phyloP scores from a whole-genome alignment of 2,113 vertebrate species.

The Prolemur simus region DNA sequence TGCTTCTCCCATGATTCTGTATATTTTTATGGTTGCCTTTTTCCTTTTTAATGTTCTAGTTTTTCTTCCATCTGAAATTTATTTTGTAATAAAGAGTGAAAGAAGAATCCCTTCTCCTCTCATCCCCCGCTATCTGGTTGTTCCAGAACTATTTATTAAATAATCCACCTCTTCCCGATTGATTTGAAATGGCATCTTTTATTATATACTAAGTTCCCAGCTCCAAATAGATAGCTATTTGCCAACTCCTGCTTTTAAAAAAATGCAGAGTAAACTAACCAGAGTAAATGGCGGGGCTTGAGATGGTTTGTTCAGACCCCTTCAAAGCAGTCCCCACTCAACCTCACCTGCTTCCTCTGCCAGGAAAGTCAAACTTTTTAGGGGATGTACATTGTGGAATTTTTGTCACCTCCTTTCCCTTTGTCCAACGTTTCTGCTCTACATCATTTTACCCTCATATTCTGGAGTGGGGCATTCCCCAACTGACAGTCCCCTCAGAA shows the following conservation, averaged over 20 bases:
- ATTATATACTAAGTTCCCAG: background rate
- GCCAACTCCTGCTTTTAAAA: background rate
- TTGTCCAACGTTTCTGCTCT: background rate
- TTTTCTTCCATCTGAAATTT: constrained; percentile 35
- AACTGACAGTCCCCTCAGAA: background rate
- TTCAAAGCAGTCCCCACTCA: background rate
- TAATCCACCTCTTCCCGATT: background rate
- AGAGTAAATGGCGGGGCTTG: background rate
- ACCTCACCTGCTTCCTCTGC: background rate
- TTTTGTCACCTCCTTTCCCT: background rate
- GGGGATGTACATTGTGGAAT: accelerated
- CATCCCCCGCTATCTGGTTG: background rate
- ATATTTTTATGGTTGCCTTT: background rate
- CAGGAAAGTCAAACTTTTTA: background rate
- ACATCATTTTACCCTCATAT: background rate
- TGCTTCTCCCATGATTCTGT: background rate
- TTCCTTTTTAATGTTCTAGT: background rate
- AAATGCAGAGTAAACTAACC: background rate
- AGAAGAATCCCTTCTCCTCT: background rate
- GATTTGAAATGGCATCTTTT: constrained; percentile 3
- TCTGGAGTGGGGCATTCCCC: background rate
- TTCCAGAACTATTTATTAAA: background rate
- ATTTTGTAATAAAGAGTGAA: constrained; percentile 41
- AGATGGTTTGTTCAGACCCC: background rate
- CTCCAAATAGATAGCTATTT: background rate